Conservation (phyloP, 2,113 vertebrate genomes). For the Nothobranchius kuhntae region DNA sequence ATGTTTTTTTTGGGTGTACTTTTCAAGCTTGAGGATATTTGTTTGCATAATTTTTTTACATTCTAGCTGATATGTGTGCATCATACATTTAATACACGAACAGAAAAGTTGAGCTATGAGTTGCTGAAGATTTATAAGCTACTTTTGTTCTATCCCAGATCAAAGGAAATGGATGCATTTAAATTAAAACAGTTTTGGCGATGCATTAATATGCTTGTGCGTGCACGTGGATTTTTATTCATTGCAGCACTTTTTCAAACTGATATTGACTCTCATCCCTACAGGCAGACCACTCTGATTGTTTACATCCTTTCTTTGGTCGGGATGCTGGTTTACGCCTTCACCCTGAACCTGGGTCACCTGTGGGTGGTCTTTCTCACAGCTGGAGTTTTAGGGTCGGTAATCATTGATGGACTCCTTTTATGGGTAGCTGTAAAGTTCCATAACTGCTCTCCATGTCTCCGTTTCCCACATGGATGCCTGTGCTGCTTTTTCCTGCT, state of each 20-base stretch:
- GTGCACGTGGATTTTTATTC: neutral
- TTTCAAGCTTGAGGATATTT: no score
- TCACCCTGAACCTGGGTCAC: conserved; percentile 84
- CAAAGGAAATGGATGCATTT: no score
- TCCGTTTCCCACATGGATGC: neutral
- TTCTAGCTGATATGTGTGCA: no score
- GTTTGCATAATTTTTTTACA: no score
- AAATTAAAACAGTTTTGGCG: no score
- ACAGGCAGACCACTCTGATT: conserved; percentile 86
- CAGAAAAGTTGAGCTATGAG: no score
- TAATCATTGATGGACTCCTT: conserved; percentile 13
- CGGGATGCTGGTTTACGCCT: conserved; percentile 88
- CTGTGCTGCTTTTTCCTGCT: conserved; percentile 14
- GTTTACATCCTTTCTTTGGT: conserved; percentile 87
- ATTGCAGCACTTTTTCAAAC: neutral
- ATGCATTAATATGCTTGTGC: no score
- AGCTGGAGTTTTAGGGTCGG: conserved; percentile 88
- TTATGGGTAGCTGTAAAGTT: no score
- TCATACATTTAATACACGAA: no score
- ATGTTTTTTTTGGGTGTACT: conserved; percentile 1
- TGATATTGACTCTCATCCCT: conserved; percentile 19
- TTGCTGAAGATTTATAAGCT: no score
- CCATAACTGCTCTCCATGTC: no score
- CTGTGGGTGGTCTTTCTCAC: conserved; percentile 95
- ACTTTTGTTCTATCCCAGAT: no score